Evolutionary conservation across 2,888 invertebrate species (phyloP).

Genomic region (Idaea biselata): DNA sequence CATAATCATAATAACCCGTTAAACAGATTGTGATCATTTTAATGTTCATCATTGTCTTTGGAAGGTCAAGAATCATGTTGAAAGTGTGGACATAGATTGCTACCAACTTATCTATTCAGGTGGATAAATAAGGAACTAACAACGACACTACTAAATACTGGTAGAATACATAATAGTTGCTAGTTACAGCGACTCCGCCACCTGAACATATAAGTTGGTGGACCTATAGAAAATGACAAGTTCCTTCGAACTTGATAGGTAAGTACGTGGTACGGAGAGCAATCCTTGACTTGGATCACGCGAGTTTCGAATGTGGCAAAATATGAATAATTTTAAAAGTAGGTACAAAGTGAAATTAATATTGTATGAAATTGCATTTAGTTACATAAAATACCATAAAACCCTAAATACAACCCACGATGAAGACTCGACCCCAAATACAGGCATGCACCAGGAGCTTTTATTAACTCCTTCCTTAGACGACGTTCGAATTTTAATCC

Average conservation of each 20-base stretch:
- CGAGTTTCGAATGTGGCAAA: conserved; percentile 27
- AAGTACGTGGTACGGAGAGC: conserved; percentile 3
- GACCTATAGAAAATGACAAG: neutral
- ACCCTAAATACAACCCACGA: too few species aligned
- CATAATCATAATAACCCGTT: conserved; percentile 25
- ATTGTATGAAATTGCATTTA: too few species aligned
- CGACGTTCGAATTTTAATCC: too few species aligned
- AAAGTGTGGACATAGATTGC: conserved; percentile 27
- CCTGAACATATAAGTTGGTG: neutral
- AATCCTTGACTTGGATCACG: conserved; percentile 37
- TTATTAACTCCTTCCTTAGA: too few species aligned
- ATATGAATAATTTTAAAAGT: conserved; percentile 6
- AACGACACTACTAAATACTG: too few species aligned
- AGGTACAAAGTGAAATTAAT: too few species aligned
- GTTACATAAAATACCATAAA: too few species aligned
- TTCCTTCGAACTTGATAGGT: neutral
- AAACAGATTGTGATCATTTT: conserved; percentile 31
- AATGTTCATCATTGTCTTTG: conserved; percentile 38
- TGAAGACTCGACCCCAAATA: too few species aligned
- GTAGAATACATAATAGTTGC: neutral
- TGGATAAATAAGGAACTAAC: too few species aligned
- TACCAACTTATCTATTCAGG: too few species aligned
- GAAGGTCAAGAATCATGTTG: conserved; percentile 39
- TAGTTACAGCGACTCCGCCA: neutral
- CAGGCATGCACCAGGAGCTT: too few species aligned